Evolutionary conservation across 2,797 vertebrate species (phyloP), one percentile per base, ranked within the genome.

Genomic region (Glyptemys insculpta): DNA sequence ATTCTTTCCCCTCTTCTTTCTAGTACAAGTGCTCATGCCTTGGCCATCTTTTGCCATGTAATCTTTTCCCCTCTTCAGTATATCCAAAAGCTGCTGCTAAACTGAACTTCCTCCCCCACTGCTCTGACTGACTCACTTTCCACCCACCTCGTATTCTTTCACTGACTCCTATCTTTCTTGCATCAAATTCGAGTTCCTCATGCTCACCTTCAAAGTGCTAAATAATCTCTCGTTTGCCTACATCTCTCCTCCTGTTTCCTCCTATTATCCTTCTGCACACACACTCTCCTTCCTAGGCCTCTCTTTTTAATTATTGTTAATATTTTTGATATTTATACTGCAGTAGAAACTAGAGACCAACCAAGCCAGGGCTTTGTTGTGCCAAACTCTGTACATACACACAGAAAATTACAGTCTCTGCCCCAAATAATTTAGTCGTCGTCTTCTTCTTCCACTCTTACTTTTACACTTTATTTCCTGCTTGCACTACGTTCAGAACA

Each of bases 161-260:
- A 85, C n/a, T 87, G 27, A 16, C 44, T 78, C 52, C 18, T 31
- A 52, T 12, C 57, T 80, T 83, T 86, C 54, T 31, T 19, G 7
- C 53, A 56, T 41, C 8, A 49, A 5, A 6, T 83, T 83, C n/a
- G n/a, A 19, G 62, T 80, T 80, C 83, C 74, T 83, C 12, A 31
- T 83, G 54, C 86, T 47, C 59, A 54, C 21, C 37, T 89, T 87
- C n/a, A 78, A 81, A 52, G n/a, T 87, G 50, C 44, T 31, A 87
- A 76, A 31, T 19, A 68, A 56, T 50, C 4, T 88, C 68, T 79
- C 14, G 41, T 83, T 80, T 85, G 1, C 3, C 44, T 88, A 53
- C 74, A 6, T 62, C 87, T 90, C 12, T 54, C 37, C 59, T 29
- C 2, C 2, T 79, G 82, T 37, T 27, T 0, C 2, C 9, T 3